phyloP scores from a whole-genome alignment of 2,797 vertebrate genomes.

The Okamejei kenojei region DNA sequence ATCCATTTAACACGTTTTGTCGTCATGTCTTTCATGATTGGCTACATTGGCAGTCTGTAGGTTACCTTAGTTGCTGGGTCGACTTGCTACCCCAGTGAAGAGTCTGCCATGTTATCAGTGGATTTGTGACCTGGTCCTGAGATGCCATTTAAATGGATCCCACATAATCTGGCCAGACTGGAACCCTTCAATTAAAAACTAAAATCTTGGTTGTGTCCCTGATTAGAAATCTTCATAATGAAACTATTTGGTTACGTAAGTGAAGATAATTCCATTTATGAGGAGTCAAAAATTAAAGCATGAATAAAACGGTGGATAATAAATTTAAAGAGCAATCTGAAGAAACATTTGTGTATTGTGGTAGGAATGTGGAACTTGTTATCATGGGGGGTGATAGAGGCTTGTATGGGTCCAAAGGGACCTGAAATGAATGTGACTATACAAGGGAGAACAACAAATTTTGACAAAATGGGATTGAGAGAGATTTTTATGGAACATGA shows the following conservation, averaged over 20 bases:
- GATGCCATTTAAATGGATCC: not conserved
- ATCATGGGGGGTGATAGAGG: not conserved
- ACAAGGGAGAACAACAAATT: not conserved
- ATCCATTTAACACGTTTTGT: not conserved
- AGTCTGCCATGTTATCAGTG: not conserved
- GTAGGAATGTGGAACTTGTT: not conserved
- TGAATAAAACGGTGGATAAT: not conserved
- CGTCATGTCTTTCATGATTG: not conserved
- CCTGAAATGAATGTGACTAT: not conserved
- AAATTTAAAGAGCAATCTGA: not conserved
- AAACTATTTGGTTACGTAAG: not conserved
- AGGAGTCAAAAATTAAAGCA: not conserved
- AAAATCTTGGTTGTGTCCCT: not conserved
- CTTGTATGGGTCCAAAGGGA: not conserved
- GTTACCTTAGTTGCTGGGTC: not conserved
- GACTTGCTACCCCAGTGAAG: not conserved
- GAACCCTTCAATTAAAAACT: not conserved
- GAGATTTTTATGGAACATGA: not conserved
- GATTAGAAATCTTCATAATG: not conserved
- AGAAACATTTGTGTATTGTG: not conserved
- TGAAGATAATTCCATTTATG: not conserved
- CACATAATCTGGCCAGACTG: too few relatives aligned
- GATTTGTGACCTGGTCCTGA: not conserved
- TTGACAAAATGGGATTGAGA: not conserved
- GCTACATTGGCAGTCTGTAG: not conserved